Evolutionary conservation across 2,113 vertebrate species (phyloP).

Genomic region (Excalfactoria chinensis): DNA sequence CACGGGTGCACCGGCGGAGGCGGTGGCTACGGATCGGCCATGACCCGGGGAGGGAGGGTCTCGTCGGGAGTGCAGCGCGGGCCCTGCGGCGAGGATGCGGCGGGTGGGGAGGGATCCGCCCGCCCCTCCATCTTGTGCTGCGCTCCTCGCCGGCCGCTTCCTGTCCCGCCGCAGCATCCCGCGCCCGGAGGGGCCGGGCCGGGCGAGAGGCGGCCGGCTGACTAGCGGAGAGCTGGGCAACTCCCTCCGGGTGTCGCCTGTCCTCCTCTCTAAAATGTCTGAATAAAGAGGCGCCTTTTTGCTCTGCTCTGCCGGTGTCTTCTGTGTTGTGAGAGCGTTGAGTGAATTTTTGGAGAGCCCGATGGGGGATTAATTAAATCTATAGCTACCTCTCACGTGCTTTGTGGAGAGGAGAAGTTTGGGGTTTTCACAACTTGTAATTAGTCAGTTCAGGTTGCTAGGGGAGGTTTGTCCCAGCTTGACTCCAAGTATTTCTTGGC

Average conservation of each 20-base stretch:
- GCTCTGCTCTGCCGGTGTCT: no score
- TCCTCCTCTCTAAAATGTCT: neutral
- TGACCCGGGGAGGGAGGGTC: neutral
- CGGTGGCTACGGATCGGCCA: neutral
- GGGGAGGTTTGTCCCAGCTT: conserved; percentile 57
- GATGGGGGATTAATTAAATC: rapidly evolving
- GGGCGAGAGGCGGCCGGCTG: neutral
- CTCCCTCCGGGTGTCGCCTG: neutral
- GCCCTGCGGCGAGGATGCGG: neutral
- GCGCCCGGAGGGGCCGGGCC: neutral
- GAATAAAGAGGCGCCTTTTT: neutral
- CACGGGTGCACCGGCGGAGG: neutral
- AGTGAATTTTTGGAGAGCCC: rapidly evolving
- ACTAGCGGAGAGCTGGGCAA: neutral
- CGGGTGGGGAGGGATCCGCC: neutral
- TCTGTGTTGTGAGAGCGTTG: neutral
- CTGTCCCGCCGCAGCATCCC: neutral
- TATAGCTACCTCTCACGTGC: neutral
- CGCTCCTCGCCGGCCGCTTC: neutral
- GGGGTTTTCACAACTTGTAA: neutral
- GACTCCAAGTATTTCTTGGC: conserved; percentile 58
- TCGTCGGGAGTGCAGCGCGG: neutral
- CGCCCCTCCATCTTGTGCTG: conserved; percentile 13
- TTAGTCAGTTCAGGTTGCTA: conserved; percentile 28
- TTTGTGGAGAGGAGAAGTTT: rapidly evolving